Conservation (phyloP, 1,140 invertebrate genomes). For the Coenobita brevimanus region DNA sequence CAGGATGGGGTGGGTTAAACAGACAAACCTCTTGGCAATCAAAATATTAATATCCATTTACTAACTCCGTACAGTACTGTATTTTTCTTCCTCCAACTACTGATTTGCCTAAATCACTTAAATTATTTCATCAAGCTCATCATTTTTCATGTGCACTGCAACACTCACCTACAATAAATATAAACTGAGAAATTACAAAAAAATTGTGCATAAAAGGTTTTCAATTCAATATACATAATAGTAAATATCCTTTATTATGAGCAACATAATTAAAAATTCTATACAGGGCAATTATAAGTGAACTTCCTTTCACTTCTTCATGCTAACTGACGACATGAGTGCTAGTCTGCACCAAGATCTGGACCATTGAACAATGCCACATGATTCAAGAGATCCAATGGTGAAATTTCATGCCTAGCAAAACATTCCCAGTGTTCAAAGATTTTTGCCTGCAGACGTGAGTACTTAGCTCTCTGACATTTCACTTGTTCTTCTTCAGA, state of each 20-base stretch:
- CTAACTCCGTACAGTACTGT: too few species aligned
- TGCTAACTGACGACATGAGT: background rate
- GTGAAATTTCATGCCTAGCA: conserved; percentile 9
- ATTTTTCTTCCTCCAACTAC: too few species aligned
- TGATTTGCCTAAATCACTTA: too few species aligned
- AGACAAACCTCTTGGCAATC: too few species aligned
- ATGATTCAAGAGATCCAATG: conserved; percentile 24
- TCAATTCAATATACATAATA: background rate
- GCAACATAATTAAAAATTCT: background rate
- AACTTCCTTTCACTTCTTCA: background rate
- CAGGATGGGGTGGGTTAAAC: too few species aligned
- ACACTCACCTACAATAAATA: too few species aligned
- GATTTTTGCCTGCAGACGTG: conserved; percentile 12
- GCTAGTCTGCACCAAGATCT: background rate
- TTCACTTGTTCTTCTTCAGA: conserved; percentile 7
- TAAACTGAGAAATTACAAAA: background rate
- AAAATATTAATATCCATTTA: too few species aligned
- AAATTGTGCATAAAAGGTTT: background rate
- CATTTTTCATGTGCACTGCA: too few species aligned
- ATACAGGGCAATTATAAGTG: too few species aligned
- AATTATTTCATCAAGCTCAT: too few species aligned
- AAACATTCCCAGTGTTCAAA: conserved; percentile 23
- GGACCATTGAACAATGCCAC: conserved; percentile 29
- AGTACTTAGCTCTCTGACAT: conserved; percentile 6
- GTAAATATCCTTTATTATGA: conserved; percentile 17